Conservation (phyloP, 2,888 invertebrate genomes). For the Pristionchus entomophagus region DNA sequence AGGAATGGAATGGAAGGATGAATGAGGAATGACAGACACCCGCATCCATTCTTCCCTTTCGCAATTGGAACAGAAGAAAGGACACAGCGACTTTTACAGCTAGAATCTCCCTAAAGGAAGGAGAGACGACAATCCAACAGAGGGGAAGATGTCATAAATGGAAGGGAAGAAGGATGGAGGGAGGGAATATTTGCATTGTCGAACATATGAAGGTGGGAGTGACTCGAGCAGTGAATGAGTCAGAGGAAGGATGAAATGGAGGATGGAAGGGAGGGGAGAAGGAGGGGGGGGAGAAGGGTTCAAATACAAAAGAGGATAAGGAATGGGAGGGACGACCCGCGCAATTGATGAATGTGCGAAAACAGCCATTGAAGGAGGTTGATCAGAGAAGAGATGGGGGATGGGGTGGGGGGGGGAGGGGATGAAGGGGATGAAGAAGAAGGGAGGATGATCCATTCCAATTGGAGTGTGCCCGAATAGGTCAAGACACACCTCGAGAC, state of each 20-base stretch:
- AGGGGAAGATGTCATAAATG: background rate
- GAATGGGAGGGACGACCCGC: background rate
- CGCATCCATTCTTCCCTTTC: background rate
- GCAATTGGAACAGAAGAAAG: conserved; percentile 12
- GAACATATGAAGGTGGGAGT: conserved; percentile 35
- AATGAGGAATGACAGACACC: background rate
- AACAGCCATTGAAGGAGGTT: too few relatives aligned
- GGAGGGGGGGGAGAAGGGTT: background rate
- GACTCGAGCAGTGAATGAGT: conserved; percentile 14
- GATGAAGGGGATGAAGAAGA: background rate
- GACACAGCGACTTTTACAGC: conserved; percentile 4
- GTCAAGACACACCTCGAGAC: background rate
- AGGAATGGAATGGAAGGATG: conserved; percentile 1
- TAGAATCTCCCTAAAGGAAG: conserved; percentile 10
- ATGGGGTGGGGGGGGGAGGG: too few relatives aligned
- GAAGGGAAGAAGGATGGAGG: background rate
- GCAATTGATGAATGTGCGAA: conserved; percentile 8
- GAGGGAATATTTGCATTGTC: conserved; percentile 33
- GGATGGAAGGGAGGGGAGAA: background rate
- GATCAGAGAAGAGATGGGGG: too few relatives aligned
- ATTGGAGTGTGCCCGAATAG: background rate
- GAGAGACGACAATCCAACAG: background rate
- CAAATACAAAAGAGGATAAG: background rate
- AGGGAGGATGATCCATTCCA: background rate
- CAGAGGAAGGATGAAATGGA: conserved; percentile 1